Percentiles rank a stretch among this genome's conserved stretches.
Evolutionary conservation across 2,797 vertebrate species (phyloP).

Genomic region (Chiroxiphia lanceolata): DNA sequence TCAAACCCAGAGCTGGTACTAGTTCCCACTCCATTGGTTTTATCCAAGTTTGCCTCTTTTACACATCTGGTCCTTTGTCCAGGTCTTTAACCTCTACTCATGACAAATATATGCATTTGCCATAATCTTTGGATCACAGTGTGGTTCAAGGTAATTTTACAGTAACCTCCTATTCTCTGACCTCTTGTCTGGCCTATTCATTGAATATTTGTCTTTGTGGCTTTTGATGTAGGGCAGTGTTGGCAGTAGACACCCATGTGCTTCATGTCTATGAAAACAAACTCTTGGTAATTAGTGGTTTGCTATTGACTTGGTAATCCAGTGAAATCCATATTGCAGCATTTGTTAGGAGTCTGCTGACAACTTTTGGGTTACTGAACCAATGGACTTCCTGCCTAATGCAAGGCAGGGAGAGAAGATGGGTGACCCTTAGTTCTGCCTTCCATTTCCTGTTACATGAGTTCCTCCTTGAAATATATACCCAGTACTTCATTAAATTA

Average conservation of each 20-base stretch:
- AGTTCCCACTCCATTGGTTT: background rate
- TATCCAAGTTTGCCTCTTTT: background rate
- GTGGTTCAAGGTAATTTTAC: background rate
- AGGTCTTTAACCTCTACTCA: background rate
- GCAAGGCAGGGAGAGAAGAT: background rate
- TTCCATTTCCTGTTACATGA: background rate
- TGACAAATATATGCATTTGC: background rate
- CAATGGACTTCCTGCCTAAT: background rate
- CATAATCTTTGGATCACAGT: background rate
- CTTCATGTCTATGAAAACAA: slow-evolving; percentile 31
- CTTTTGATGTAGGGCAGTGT: background rate
- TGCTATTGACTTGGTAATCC: slow-evolving; percentile 5
- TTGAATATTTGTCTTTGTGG: background rate
- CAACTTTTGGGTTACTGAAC: background rate
- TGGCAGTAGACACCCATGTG: background rate
- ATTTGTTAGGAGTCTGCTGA: background rate
- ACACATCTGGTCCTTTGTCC: background rate
- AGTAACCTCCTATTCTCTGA: background rate
- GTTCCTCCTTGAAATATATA: background rate
- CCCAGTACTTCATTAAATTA: background rate
- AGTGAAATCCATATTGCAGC: slow-evolving; percentile 15
- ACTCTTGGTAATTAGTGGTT: slow-evolving; percentile 34
- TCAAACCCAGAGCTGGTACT: background rate
- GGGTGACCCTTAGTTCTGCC: background rate
- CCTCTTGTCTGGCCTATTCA: slow-evolving; percentile 7